Base-by-base conservation (phyloP, 2,113 vertebrate genomes). In the Pristiophorus japonicus region DNA sequence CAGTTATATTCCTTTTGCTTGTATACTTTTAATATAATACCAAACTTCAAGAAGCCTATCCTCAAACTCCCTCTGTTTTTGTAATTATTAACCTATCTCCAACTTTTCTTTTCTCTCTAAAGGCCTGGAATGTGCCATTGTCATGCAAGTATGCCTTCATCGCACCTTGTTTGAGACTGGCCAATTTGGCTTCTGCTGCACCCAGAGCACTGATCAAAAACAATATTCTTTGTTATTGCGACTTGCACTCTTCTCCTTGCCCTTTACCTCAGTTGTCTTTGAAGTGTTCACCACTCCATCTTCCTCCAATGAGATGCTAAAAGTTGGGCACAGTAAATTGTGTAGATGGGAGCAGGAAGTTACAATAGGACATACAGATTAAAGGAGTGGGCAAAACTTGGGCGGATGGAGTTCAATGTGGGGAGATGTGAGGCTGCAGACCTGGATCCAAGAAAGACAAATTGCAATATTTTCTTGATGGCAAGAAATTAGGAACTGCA, bases 1-100 rank as follows among this genome's bases (percentile, higher is more conserved):
- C 51, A 91, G 75, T 63, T 78, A 45, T 73, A 67, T 92, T 85
- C 94, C n/a, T 95, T 95, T 51, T 75, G 38, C 67, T 94, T 96
- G 34, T 38, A 91, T 38, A 18, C 34, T 16, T 18, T 62, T 20
- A 18, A 63, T n/a, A 63, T 63, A 55, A 55, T 30, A 4, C 8
- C 24, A 55, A 14, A 51, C 85, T 88, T 12, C 51, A 51, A 55
- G 47, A 51, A 55, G 27, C 47, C 45, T 55, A 55, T 88, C 47
- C 1, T 88, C 51, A 88, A 88, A 51, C 84, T 24, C 10, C 47
- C 30, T 20, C 22, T 87, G 45, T 27, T 24, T 91, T 90, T 91
- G 27, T 62, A 62, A 62, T 0, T 34, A 88, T 88, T 3, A 91
- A 7, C 3, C 11, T 24, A 38, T 18, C 55, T 91, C 12, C 55